Evolutionary conservation across 2,113 vertebrate species (phyloP), one percentile per base, ranked within the genome.

Genomic region (Reinhardtius hippoglossoides): DNA sequence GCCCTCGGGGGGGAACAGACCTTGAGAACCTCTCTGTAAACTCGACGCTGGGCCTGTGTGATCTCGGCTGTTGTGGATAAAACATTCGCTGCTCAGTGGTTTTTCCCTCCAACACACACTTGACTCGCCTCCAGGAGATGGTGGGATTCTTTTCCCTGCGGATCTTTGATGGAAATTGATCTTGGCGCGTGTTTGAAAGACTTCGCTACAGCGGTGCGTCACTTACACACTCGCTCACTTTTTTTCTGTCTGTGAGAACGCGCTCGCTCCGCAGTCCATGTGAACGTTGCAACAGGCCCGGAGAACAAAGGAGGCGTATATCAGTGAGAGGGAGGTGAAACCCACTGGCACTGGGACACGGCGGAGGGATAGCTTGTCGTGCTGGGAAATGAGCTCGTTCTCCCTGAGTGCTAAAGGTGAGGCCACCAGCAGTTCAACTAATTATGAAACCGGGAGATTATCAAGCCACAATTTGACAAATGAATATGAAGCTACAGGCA

Each of bases 131-230:
- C 81, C 84, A 78, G 78, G 80, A 86, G 89, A 90, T 84, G 84
- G 80, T 80, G 80, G 87, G 90, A 93, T 87, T 65, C 50, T 71
- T 68, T 81, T 82, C 90, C 81, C 65, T 0, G 18, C 4, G 65
- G 87, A 83, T 55, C 70, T 87, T 87, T 89, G 88, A 91, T 88
- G 84, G 60, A 85, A 91, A 90, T 90, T 90, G 87, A 92, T 90
- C 66, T 90, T 89, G 90, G 90, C 88, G 61, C 56, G 24, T 68
- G 73, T 89, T 83, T 86, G 81, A 87, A 89, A 84, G 86, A 62
- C 83, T 78, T 31, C 52, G 58, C 71, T 80, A 23, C 78, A 64
- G 81, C 65, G 69, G 54, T 75, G 69, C 74, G 66, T 91, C 84
- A 89, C 85, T 86, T 73, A 81, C 87, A 83, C 86, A 90, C 78